Evolutionary conservation across 2,888 invertebrate species (phyloP), one percentile per base, ranked within the genome.

Genomic region (Lagria hirta): DNA sequence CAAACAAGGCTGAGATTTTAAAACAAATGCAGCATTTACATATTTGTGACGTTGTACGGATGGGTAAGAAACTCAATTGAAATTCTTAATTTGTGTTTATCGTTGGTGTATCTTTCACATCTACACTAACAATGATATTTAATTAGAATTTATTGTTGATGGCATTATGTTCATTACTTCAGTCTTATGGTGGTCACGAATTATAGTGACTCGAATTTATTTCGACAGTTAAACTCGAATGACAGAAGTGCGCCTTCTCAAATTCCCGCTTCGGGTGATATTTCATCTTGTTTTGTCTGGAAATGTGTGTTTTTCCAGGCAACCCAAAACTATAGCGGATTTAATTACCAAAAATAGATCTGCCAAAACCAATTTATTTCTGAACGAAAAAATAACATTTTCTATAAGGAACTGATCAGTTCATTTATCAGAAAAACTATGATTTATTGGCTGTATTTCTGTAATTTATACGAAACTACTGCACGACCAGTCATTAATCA

Each of bases 351-450:
- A 35, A 35, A 3, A 27, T 6, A 27, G 5, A 13, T 3, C 27
- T 4, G 11, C 3, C n/a, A n/a, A 34, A 41, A 20, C 26, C 18
- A 26, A 41, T 41, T 41, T 41, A 33, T 41, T 26, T 41, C 6
- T 27, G 34, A 34, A 41, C 6, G 22, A 16, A 40, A 20, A 17
- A 27, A 40, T 22, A 35, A 30, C n/a, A n/a, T n/a, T 28, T 34
- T 35, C 43, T 43, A 43, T 35, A 43, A n/a, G n/a, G n/a, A 43
- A 41, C 41, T 26, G 21, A 33, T 41, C 41, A 30, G 29, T 23
- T 43, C 43, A 43, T 43, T 43, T 35, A 35, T 43, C 34, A 43
- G 32, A 43, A 43, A 43, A 43, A 43, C 29, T 43, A 35, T 35
- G 17, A 43, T 35, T 10, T 32, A 35, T 43, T 35, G 16, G 13